A percentile compares a stretch with the other conserved stretches of the same genome.
Conservation (phyloP, 2,113 vertebrate genomes). For the Vombatus ursinus region DNA sequence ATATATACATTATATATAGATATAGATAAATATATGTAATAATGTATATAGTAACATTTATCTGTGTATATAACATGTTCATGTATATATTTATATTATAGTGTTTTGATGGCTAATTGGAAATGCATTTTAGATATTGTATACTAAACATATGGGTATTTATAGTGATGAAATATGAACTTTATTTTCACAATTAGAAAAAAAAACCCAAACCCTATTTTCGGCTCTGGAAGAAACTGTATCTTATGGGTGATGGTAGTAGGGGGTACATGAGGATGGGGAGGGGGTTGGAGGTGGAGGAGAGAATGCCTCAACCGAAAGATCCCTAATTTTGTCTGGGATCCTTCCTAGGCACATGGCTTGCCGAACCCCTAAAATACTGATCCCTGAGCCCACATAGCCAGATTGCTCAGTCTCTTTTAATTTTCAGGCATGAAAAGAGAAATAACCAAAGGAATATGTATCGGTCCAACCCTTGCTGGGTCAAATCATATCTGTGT, state of each 20-base stretch:
- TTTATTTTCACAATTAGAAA: constrained; percentile 57
- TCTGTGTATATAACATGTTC: too few relatives aligned
- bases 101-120: constrained; percentile 32
- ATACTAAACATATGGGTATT: constrained; percentile 55
- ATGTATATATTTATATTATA: too few relatives aligned
- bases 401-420: constrained; percentile 59
- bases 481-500: constrained; percentile 28
- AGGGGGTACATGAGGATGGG: not conserved
- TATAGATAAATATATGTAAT: too few relatives aligned
- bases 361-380: constrained; percentile 50
- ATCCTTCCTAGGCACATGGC: constrained; percentile 33
- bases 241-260: not conserved
- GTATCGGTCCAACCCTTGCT: constrained; percentile 18
- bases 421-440: constrained; percentile 58
- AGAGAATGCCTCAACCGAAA: not conserved
- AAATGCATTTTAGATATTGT: constrained; percentile 56
- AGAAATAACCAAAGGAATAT: constrained; percentile 44
- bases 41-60: too few relatives aligned
- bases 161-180: constrained; percentile 62
- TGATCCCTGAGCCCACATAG: constrained; percentile 60
- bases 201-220: constrained; percentile 16
- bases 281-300: not conserved
- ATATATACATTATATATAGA: not conserved
- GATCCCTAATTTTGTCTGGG: constrained; percentile 24
- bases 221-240: constrained; percentile 54